phyloP scores from a whole-genome alignment of 2,888 invertebrate genomes.

The Lithophane semibrunnea region DNA sequence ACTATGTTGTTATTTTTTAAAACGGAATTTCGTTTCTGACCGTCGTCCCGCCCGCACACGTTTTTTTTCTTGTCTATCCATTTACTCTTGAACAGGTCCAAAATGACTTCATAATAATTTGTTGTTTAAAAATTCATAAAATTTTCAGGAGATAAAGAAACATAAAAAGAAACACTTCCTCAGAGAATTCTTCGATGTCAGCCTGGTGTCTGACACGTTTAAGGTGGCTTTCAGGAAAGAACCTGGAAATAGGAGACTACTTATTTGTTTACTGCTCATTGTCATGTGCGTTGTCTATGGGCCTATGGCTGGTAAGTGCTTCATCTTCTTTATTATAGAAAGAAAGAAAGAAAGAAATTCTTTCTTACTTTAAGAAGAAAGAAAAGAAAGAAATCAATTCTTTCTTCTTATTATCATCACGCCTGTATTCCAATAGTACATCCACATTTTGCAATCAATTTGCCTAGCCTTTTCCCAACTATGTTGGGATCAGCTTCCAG shows the following conservation, averaged over 20 bases:
- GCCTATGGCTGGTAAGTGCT: conserved; percentile 93
- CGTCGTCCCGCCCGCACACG: accelerated
- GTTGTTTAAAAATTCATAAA: background rate
- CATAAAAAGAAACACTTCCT: conserved; percentile 78
- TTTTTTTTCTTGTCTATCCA: background rate
- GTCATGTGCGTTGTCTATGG: conserved; percentile 96
- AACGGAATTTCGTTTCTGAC: background rate
- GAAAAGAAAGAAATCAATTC: too few relatives aligned
- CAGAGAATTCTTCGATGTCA: conserved; percentile 94
- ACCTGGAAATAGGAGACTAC: conserved; percentile 92
- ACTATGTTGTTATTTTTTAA: background rate
- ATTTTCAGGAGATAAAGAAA: conserved; percentile 47
- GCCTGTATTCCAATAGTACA: too few relatives aligned
- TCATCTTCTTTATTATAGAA: too few relatives aligned
- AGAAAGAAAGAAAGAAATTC: too few relatives aligned
- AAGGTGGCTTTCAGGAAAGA: conserved; percentile 94
- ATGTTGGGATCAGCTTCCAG: too few relatives aligned
- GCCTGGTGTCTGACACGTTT: conserved; percentile 94
- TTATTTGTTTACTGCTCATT: conserved; percentile 94
- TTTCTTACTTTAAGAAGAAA: too few relatives aligned
- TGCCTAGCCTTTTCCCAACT: too few relatives aligned
- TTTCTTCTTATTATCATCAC: too few relatives aligned
- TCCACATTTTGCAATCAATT: too few relatives aligned
- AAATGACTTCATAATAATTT: too few relatives aligned
- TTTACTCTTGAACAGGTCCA: background rate